Conservation (phyloP, 2,888 invertebrate genomes). For the Thymelicus acteon region DNA sequence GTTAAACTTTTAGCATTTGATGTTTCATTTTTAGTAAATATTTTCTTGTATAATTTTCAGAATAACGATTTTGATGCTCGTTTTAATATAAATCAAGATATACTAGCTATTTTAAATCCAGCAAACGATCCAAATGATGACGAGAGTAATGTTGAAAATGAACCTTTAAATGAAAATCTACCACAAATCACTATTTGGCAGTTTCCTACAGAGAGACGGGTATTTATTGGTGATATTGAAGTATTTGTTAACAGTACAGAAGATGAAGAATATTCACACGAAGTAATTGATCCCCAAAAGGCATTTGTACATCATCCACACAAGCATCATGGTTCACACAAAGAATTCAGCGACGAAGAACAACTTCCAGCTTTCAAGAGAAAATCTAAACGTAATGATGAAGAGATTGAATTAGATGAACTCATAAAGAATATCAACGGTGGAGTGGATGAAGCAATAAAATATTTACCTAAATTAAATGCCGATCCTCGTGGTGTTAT, state of each 20-base stretch:
- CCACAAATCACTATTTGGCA: conserved; percentile 23
- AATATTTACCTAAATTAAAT: too few species aligned
- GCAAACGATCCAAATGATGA: not conserved
- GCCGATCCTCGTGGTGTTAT: not conserved
- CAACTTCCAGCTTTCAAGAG: not conserved
- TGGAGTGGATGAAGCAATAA: too few species aligned
- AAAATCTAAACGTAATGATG: not conserved
- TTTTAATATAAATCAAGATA: not conserved
- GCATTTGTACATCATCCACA: not conserved
- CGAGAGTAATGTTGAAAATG: not conserved
- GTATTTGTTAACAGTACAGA: conserved; percentile 7
- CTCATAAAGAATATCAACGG: not conserved
- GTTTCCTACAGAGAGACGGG: conserved; percentile 23
- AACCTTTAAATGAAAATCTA: not conserved
- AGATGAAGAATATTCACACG: not conserved
- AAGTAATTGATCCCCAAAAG: not conserved
- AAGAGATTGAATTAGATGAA: not conserved
- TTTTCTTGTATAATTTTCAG: conserved; percentile 6
- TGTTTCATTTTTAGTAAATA: too few species aligned
- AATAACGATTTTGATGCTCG: not conserved
- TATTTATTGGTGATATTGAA: conserved; percentile 10
- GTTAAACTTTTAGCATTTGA: too few species aligned
- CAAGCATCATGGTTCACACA: not conserved
- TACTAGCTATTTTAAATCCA: not conserved
- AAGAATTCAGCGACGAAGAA: not conserved